Base-by-base conservation (phyloP, 2,888 invertebrate species). In the Linyphia triangularis region DNA sequence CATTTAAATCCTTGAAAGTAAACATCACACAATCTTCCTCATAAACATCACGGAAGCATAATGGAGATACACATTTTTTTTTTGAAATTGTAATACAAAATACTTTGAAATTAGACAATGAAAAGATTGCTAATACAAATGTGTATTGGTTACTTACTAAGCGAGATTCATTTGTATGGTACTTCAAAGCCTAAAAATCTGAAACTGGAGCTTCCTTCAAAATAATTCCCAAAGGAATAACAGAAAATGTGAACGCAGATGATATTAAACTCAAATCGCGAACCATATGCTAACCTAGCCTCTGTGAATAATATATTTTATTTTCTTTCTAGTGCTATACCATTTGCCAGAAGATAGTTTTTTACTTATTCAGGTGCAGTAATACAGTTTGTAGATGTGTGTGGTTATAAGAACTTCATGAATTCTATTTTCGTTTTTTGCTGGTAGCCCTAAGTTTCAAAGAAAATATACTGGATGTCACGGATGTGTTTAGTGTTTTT, bases 231-330 rank as follows among this genome's bases (percentile, higher is more conserved):
- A 51, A 51, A 51, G n/a, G 51, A 51, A 51, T 51, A 51, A 1
- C 4, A 33, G n/a, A 51, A 1, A 61, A 24, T 24, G 24, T 7
- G 10, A 61, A 61, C 6, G 61, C 19, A 43, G n/a, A 69, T 65
- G 65, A 65, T 69, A 69, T 69, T 69, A 69, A 69, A 70, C 43
- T 70, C 26, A 70, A 43, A 70, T 70, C 43, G 69, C 9, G 69
- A 40, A 69, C 69, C 69, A 22, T 69, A 69, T 69, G 69, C 22
- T 26, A 37, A 70, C 24, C 43, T 43, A 33, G 43, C 16, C 16
- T 24, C 26, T 43, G 43, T 70, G 70, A 70, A 70, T 70, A 26
- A 70, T 70, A 69, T 24, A 70, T 70, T 70, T 70, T 40, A 51
- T 70, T 70, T 43, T 40, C 69, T 22, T 37, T 69, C 24, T 40